These are phyloP conservation scores for Lypha dubia DNA, from an alignment of 2,888 invertebrate genomes.

Conservation along the genomic window DNA sequence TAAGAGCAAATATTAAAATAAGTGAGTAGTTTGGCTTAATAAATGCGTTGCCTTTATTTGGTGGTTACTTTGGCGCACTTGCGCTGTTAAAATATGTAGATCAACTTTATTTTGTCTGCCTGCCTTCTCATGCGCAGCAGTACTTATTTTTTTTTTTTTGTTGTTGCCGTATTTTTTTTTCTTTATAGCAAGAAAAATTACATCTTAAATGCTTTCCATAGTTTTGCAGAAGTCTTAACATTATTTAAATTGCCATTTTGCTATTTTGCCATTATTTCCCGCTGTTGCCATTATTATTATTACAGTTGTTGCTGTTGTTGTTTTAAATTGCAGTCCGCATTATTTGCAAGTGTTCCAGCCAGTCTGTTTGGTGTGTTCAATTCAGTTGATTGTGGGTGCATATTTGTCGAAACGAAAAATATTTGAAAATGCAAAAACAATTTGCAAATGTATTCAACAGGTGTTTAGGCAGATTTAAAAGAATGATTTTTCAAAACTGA, in stretches of 20 bases:
- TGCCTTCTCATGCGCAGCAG: background rate
- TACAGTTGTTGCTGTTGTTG: conserved; percentile 5
- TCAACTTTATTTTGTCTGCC: conserved; percentile 46
- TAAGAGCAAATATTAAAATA: background rate
- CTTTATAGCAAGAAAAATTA: conserved; percentile 53
- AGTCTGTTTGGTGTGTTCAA: conserved; percentile 7
- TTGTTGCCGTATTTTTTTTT: background rate
- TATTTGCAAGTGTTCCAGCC: conserved; percentile 56
- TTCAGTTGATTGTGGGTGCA: conserved; percentile 62
- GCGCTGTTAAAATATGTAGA: conserved; percentile 72
- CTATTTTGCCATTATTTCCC: conserved; percentile 40
- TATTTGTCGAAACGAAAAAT: conserved; percentile 69
- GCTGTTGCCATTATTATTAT: conserved; percentile 8
- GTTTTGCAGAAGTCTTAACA: conserved; percentile 69
- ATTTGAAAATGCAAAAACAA: conserved; percentile 46
- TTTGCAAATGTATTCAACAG: conserved; percentile 66
- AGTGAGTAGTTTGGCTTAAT: conserved; percentile 56
- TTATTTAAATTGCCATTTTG: conserved; percentile 69
- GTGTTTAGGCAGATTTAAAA: conserved; percentile 66
- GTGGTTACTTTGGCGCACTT: conserved; percentile 70
- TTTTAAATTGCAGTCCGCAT: conserved; percentile 17
- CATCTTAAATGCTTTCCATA: conserved; percentile 72
- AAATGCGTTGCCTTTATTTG: conserved; percentile 72
- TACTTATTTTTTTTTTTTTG: conserved; percentile 1
- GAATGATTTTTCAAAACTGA: conserved; percentile 62